A percentile compares a stretch with the other conserved stretches of the same genome.
These are phyloP conservation scores for Gari tellinella DNA, from an alignment of 2,888 invertebrate genomes.

Conservation along the genomic window DNA sequence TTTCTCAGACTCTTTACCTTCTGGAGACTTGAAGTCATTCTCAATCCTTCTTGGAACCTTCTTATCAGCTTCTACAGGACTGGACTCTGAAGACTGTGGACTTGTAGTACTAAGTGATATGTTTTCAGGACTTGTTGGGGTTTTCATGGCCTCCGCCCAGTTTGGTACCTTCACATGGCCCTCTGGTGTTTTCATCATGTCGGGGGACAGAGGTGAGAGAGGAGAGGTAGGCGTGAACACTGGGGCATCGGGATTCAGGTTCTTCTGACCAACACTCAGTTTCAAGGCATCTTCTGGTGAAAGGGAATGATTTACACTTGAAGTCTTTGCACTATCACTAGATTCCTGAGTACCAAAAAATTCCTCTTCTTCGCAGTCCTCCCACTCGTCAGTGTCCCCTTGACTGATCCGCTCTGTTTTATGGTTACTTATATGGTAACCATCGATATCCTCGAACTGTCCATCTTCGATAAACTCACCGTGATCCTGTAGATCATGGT, in stretches of 20 bases:
- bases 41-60: conserved; percentile 39
- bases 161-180: conserved; percentile 68
- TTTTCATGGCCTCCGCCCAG: conserved; percentile 68
- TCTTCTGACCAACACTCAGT: conserved; percentile 55
- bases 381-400: conserved; percentile 76
- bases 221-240: conserved; percentile 72
- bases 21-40: conserved; percentile 35
- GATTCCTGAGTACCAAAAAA: conserved; percentile 52
- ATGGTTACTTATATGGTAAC: conserved; percentile 24
- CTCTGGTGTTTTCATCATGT: conserved; percentile 70
- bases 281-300: conserved; percentile 56
- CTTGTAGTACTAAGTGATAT: conserved; percentile 50
- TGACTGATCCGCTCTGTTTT: conserved; percentile 58
- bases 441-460: conserved; percentile 62
- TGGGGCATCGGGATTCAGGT: conserved; percentile 77
- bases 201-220: conserved; percentile 67
- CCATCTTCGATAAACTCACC: conserved; percentile 62
- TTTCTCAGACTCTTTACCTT: conserved; percentile 10
- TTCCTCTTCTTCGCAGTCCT: conserved; percentile 69
- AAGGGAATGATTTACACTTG: conserved; percentile 40
- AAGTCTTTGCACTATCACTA: conserved; percentile 49
- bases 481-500: conserved; percentile 50
- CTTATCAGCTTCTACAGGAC: conserved; percentile 30
- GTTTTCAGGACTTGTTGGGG: conserved; percentile 49
- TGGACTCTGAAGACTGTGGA: conserved; percentile 38